Evolutionary conservation across 2,797 vertebrate species (phyloP).

Genomic region (Xyrichtys novacula): DNA sequence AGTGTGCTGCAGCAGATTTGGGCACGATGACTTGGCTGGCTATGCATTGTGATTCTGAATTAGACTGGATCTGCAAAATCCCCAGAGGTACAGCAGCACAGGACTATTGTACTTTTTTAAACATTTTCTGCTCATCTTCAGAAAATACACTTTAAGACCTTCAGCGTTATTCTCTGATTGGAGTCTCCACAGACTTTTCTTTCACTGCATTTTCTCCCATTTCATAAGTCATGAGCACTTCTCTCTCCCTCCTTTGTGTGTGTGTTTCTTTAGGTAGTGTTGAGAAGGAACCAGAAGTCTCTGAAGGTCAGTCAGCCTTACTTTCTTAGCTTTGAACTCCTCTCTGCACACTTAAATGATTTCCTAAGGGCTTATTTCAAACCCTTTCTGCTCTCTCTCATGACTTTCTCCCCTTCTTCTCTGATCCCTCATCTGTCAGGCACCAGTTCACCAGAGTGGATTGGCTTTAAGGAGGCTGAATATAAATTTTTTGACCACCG

Average conservation of each 20-base stretch:
- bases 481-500: slow-evolving; percentile 97
- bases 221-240: slow-evolving; percentile 1
- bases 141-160: neutral
- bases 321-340: slow-evolving; percentile 26
- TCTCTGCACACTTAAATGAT: slow-evolving; percentile 4
- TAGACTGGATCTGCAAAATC: slow-evolving; percentile 99
- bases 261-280: slow-evolving; percentile 80
- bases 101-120: neutral
- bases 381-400: slow-evolving; percentile 8
- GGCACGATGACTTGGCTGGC: slow-evolving; percentile 95
- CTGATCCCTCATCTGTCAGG: slow-evolving; percentile 55
- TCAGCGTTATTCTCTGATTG: neutral
- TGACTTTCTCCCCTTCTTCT: neutral
- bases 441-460: slow-evolving; percentile 89
- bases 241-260: slow-evolving; percentile 1
- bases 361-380: slow-evolving; percentile 12
- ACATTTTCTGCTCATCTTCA: neutral
- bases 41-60: slow-evolving; percentile 91
- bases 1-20: slow-evolving; percentile 91
- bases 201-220: slow-evolving; percentile 5
- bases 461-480: slow-evolving; percentile 91
- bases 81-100: slow-evolving; percentile 88
- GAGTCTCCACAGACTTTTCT: neutral
- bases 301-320: slow-evolving; percentile 85
- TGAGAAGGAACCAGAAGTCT: slow-evolving; percentile 85